A percentile compares a stretch with the other conserved stretches of the same genome.
Conservation (phyloP, 2,797 vertebrate genomes). For the Sphenopsis melanotis region DNA sequence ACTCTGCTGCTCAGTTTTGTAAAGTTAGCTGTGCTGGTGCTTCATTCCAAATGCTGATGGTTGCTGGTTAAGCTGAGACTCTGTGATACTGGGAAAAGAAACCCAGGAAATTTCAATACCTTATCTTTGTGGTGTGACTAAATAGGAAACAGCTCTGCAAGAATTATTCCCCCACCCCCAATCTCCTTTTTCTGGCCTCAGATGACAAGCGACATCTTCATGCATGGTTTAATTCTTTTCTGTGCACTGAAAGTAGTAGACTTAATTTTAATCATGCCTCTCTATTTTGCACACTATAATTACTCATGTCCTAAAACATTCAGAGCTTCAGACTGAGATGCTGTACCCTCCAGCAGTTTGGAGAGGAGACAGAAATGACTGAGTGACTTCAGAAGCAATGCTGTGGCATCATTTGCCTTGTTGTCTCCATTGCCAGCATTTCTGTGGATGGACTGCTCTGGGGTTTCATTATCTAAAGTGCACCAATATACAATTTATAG, state of each 20-base stretch:
- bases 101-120: not conserved
- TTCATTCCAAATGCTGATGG: not conserved
- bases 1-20: not conserved
- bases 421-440: not conserved
- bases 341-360: not conserved
- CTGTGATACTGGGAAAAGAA: not conserved
- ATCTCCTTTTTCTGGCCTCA: not conserved
- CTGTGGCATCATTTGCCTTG: not conserved
- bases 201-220: not conserved
- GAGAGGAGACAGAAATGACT: not conserved
- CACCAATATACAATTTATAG: not conserved
- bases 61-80: not conserved
- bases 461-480: not conserved
- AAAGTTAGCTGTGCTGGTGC: not conserved
- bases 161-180: not conserved
- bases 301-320: not conserved
- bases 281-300: not conserved
- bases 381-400: not conserved
- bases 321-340: not conserved
- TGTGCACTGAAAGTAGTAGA: not conserved
- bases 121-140: not conserved
- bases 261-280: slow-evolving; percentile 18
- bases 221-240: not conserved
- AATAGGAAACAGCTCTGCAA: not conserved
- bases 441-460: not conserved